Evolutionary conservation across 2,113 vertebrate species (phyloP).

Genomic region (Aspidoscelis tigris): DNA sequence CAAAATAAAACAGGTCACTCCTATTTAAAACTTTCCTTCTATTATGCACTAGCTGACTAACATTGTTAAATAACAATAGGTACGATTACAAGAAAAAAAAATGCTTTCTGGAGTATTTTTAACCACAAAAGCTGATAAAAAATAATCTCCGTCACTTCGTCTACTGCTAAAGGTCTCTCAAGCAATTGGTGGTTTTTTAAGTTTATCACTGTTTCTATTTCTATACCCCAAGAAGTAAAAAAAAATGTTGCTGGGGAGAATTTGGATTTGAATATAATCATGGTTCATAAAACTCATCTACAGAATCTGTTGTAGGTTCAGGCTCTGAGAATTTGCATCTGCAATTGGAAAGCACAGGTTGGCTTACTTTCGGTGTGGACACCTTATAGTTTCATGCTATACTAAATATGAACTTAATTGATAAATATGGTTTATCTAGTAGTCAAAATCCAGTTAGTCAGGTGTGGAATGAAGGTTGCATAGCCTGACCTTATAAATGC

Average conservation of each 20-base stretch:
- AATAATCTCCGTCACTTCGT: slow-evolving; percentile 52
- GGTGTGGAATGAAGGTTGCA: slow-evolving; percentile 34
- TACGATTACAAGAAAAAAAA: slow-evolving; percentile 33
- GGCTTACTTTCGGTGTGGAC: too few relatives aligned
- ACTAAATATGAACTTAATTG: neutral
- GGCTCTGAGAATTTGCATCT: too few relatives aligned
- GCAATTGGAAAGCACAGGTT: neutral
- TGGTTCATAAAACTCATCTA: neutral
- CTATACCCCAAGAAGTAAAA: neutral
- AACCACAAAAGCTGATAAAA: slow-evolving; percentile 50
- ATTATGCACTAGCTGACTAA: slow-evolving; percentile 41
- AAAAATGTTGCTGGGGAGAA: neutral
- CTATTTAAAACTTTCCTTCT: slow-evolving; percentile 53
- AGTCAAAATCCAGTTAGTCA: slow-evolving; percentile 29
- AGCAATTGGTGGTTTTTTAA: slow-evolving; percentile 3
- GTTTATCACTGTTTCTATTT: neutral
- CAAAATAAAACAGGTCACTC: slow-evolving; percentile 44
- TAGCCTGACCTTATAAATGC: slow-evolving; percentile 23
- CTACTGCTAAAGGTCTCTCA: neutral
- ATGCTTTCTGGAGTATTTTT: slow-evolving; percentile 46
- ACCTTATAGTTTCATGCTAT: neutral
- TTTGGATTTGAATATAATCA: neutral
- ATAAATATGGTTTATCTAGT: neutral
- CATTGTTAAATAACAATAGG: slow-evolving; percentile 66
- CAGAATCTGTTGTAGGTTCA: neutral